phyloP scores from a whole-genome alignment of 2,888 invertebrate species.

The Autographa gamma region DNA sequence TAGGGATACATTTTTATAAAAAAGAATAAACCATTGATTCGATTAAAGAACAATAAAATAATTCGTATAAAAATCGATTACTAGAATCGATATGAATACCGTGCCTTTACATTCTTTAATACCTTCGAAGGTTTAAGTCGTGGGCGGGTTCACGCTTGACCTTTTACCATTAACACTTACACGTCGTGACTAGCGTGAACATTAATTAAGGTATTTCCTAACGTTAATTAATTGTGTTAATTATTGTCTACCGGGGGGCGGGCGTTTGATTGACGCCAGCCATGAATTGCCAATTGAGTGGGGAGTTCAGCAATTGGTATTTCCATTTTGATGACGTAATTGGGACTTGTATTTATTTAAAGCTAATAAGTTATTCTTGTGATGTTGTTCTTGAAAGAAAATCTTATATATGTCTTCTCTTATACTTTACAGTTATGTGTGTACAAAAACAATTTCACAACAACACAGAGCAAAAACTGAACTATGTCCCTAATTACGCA shows the following conservation, averaged over 20 bases:
- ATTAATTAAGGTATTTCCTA: slow-evolving; percentile 74
- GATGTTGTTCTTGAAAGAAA: neutral
- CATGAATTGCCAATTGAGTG: slow-evolving; percentile 55
- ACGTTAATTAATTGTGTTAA: slow-evolving; percentile 79
- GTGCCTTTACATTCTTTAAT: slow-evolving; percentile 53
- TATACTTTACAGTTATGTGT: no score
- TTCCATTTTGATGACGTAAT: slow-evolving; percentile 26
- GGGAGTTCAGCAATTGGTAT: slow-evolving; percentile 39
- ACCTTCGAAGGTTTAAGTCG: slow-evolving; percentile 50
- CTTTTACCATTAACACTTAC: slow-evolving; percentile 72
- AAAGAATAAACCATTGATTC: slow-evolving; percentile 16
- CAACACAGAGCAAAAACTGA: no score
- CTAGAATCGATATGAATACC: slow-evolving; percentile 38
- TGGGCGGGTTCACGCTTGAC: slow-evolving; percentile 68
- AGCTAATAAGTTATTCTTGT: neutral
- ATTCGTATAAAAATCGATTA: slow-evolving; percentile 52
- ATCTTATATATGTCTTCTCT: neutral
- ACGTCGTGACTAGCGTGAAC: slow-evolving; percentile 72
- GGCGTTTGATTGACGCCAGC: slow-evolving; percentile 62
- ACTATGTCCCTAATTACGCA: neutral
- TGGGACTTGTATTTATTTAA: neutral
- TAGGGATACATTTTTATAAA: neutral
- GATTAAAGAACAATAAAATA: slow-evolving; percentile 49
- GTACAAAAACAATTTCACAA: neutral
- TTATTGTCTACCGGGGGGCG: slow-evolving; percentile 66